Conservation (phyloP, 2,797 vertebrate species). For the Psittacula echo region DNA sequence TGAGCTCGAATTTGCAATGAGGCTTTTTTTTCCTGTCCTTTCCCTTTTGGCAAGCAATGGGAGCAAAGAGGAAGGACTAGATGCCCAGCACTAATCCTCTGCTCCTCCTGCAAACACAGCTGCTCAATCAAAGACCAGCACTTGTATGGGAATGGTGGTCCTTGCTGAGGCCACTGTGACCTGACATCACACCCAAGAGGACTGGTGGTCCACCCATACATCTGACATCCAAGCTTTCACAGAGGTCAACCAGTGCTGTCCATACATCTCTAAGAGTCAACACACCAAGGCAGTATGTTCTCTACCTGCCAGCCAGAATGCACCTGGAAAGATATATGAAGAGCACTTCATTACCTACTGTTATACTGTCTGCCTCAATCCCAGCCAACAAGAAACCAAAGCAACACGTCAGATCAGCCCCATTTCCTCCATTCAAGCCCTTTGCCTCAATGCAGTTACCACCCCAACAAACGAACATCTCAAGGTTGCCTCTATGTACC, state of each 20-base stretch:
- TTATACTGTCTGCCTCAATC: background rate
- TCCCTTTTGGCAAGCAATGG: rapidly evolving
- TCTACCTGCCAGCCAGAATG: background rate
- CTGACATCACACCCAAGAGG: rapidly evolving
- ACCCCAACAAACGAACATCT: background rate
- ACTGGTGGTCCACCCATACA: rapidly evolving
- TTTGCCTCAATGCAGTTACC: background rate
- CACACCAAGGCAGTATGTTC: background rate
- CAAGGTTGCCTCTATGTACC: background rate
- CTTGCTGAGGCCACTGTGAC: rapidly evolving
- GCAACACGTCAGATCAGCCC: background rate
- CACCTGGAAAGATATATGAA: background rate
- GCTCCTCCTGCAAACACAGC: background rate
- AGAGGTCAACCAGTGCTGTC: rapidly evolving
- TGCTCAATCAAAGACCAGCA: rapidly evolving
- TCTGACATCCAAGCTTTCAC: rapidly evolving
- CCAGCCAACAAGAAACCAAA: rapidly evolving
- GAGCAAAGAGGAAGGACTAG: background rate
- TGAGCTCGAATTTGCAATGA: rapidly evolving
- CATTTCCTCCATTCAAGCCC: rapidly evolving
- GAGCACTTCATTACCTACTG: rapidly evolving
- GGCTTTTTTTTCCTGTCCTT: rapidly evolving
- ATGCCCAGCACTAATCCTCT: background rate
- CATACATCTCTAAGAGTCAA: background rate
- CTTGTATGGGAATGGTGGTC: rapidly evolving